These are phyloP conservation scores for Terrapene triunguis DNA, from an alignment of 2,113 vertebrate genomes.

Conservation along the genomic window DNA sequence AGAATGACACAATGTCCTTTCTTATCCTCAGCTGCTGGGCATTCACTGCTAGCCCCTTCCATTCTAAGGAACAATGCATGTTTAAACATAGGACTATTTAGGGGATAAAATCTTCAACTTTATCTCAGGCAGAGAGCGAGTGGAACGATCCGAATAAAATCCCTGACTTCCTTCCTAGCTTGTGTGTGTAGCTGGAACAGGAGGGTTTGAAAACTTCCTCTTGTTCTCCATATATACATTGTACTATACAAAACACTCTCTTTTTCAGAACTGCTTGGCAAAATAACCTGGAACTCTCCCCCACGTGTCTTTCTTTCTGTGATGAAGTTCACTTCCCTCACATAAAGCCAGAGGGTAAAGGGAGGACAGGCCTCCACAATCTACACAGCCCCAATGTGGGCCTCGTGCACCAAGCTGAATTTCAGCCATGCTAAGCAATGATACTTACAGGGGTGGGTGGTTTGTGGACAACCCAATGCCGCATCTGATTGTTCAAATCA, in stretches of 20 bases:
- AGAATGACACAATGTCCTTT: background rate
- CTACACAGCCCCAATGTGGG: background rate
- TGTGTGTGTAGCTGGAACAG: background rate
- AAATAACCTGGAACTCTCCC: background rate
- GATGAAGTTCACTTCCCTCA: background rate
- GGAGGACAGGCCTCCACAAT: background rate
- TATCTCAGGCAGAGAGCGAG: background rate
- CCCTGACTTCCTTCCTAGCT: background rate
- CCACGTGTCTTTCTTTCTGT: background rate
- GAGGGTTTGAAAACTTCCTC: background rate
- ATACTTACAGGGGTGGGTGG: background rate
- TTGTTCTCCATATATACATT: background rate
- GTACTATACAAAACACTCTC: background rate
- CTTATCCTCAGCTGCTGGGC: background rate
- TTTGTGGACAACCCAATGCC: accelerated
- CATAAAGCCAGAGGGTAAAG: background rate
- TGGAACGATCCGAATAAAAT: background rate
- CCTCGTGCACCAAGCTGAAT: background rate
- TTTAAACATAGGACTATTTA: background rate
- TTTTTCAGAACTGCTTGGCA: background rate
- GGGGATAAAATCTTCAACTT: background rate
- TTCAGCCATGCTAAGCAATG: background rate
- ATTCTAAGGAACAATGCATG: background rate
- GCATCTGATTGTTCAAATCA: accelerated
- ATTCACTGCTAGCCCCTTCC: background rate